Evolutionary conservation across 2,113 vertebrate genomes (phyloP).

Genomic region (Nerophis lumbriciformis): DNA sequence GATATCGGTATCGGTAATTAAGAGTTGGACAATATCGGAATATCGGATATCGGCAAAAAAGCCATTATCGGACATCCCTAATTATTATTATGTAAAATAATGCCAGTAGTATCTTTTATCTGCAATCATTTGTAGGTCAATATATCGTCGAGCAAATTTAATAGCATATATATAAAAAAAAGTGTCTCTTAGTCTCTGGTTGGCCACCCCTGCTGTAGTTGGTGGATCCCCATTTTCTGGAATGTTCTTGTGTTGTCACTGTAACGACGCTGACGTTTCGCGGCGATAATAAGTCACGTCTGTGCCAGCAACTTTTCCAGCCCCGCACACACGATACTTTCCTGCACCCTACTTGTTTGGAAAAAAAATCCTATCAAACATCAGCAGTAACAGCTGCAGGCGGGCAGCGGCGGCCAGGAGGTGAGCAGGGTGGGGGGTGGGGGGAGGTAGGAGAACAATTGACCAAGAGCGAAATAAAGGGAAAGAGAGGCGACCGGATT

Average conservation of each 20-base stretch:
- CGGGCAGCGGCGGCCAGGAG: constrained; percentile 38
- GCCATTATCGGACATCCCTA: no score
- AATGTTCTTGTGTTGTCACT: constrained; percentile 5
- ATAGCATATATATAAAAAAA: no score
- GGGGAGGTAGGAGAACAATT: constrained; percentile 52
- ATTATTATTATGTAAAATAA: no score
- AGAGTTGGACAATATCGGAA: no score
- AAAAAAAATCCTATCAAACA: background rate
- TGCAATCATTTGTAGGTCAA: no score
- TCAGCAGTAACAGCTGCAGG: constrained; percentile 60
- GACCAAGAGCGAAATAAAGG: constrained; percentile 61
- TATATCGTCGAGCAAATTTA: no score
- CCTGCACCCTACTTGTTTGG: no score
- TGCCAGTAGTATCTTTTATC: no score
- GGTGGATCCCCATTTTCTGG: constrained; percentile 3
- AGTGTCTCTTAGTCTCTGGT: no score
- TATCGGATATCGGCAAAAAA: no score
- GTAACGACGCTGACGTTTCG: constrained; percentile 16
- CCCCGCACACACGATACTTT: constrained; percentile 20
- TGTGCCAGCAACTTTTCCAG: constrained; percentile 37
- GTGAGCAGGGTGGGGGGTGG: no score
- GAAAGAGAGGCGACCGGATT: constrained; percentile 71
- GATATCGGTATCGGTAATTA: no score
- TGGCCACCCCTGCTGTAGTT: background rate
- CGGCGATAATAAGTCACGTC: constrained; percentile 21